A percentile compares a stretch with the other conserved stretches of the same genome.
phyloP scores from a whole-genome alignment of 2,888 invertebrate species.

The Pedicia rivosa region DNA sequence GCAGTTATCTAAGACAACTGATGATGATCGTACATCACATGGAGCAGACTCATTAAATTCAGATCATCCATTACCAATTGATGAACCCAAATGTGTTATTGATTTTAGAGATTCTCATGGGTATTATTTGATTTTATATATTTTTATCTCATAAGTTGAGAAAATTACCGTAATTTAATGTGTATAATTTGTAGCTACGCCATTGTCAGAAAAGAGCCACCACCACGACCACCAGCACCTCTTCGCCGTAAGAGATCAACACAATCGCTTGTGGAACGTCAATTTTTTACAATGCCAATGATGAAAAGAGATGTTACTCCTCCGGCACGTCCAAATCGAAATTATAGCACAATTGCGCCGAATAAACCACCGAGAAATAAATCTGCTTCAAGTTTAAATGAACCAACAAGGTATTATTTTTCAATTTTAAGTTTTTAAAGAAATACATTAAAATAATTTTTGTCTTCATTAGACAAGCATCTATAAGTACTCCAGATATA shows the following conservation, averaged over 20 bases:
- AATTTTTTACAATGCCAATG: conserved; percentile 54
- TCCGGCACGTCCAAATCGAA: conserved; percentile 41
- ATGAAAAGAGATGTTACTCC: conserved; percentile 25
- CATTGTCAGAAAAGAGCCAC: conserved; percentile 51
- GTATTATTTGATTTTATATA: background rate
- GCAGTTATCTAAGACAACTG: conserved; percentile 28
- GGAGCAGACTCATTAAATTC: conserved; percentile 49
- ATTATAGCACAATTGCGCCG: conserved; percentile 43
- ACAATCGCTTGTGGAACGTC: conserved; percentile 38
- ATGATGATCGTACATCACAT: conserved; percentile 55
- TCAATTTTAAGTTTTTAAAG: too few relatives aligned
- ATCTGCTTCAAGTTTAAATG: conserved; percentile 39
- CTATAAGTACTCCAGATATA: conserved; percentile 16
- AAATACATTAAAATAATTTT: too few relatives aligned
- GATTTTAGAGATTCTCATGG: conserved; percentile 6
- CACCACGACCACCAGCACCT: conserved; percentile 45
- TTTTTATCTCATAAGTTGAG: background rate
- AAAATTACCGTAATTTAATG: too few relatives aligned
- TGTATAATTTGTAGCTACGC: conserved; percentile 46
- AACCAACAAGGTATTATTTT: conserved; percentile 28
- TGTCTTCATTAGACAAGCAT: too few relatives aligned
- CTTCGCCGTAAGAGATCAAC: conserved; percentile 39
- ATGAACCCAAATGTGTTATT: background rate
- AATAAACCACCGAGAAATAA: conserved; percentile 43
- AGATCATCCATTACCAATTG: conserved; percentile 19